Evolutionary conservation across 2,797 vertebrate genomes (phyloP).

Genomic region (Amblyraja radiata): DNA sequence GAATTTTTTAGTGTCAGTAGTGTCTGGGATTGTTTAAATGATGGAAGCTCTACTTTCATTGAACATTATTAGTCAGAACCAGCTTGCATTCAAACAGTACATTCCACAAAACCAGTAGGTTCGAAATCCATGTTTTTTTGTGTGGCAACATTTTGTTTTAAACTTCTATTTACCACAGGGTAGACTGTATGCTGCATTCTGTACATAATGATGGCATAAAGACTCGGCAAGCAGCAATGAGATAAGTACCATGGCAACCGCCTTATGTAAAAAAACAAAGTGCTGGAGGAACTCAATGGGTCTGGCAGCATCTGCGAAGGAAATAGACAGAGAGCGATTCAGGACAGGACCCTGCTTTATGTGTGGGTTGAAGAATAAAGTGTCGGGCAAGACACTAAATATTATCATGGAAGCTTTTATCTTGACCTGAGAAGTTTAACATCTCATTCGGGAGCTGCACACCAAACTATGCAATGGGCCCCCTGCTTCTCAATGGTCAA

Average conservation of each 20-base stretch:
- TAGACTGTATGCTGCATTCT: not conserved
- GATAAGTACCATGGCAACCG: not conserved
- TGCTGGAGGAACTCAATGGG: no score
- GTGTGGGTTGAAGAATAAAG: not conserved
- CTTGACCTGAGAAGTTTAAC: not conserved
- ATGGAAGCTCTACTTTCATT: not conserved
- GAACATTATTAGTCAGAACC: not conserved
- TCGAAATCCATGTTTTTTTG: not conserved
- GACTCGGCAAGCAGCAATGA: not conserved
- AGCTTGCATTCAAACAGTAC: not conserved
- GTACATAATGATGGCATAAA: not conserved
- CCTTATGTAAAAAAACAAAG: not conserved
- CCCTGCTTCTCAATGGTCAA: not conserved
- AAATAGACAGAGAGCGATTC: no score
- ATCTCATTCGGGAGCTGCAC: not conserved
- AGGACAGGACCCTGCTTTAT: no score
- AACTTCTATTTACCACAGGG: not conserved
- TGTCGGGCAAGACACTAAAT: not conserved
- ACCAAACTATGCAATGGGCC: not conserved
- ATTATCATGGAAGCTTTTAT: not conserved
- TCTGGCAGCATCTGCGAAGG: no score
- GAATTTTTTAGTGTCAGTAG: not conserved
- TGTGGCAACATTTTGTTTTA: no score
- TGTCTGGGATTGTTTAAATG: not conserved
- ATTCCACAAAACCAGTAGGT: not conserved